These are phyloP conservation scores for Monochamus saltuarius DNA, from an alignment of 1,140 invertebrate genomes.

Conservation along the genomic window DNA sequence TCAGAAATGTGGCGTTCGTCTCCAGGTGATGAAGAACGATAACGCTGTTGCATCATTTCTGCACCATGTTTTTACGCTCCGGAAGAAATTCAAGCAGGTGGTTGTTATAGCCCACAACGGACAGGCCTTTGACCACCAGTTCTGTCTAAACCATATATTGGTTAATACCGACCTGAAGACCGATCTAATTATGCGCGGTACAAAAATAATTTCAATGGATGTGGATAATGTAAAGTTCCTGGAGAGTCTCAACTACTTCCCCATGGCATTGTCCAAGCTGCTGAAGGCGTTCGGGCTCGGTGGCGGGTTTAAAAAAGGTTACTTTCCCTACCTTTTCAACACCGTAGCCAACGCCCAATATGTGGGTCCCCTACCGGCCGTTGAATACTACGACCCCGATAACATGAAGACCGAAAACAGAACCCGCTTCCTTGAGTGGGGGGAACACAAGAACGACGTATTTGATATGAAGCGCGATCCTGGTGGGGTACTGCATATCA, in stretches of 20 bases:
- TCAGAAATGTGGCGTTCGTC: conserved; percentile 10
- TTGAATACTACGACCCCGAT: conserved; percentile 17
- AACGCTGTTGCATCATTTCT: too few species aligned
- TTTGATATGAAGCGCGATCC: conserved; percentile 14
- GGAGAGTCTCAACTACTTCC: too few species aligned
- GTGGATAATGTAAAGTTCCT: too few species aligned
- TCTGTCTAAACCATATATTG: conserved; percentile 8
- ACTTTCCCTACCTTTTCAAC: conserved; percentile 13
- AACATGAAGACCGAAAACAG: conserved; percentile 13
- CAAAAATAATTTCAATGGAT: too few species aligned
- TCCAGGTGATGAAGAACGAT: too few species aligned
- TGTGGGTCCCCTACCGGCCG: conserved; percentile 1
- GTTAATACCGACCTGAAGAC: conserved; percentile 5
- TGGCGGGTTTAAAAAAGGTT: conserved; percentile 4
- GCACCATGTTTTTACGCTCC: not conserved
- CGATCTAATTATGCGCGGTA: conserved; percentile 11
- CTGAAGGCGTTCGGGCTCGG: not conserved
- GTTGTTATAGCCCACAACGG: conserved; percentile 13
- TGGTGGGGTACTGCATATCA: not conserved
- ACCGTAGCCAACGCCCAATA: not conserved
- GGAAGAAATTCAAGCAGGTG: conserved; percentile 15
- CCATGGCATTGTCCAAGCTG: conserved; percentile 15
- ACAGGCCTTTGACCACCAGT: conserved; percentile 14
- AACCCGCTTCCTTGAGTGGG: conserved; percentile 27
- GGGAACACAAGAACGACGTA: conserved; percentile 5